Evolutionary conservation across 2,888 invertebrate species (phyloP).

Genomic region (Lucinisca nassula): DNA sequence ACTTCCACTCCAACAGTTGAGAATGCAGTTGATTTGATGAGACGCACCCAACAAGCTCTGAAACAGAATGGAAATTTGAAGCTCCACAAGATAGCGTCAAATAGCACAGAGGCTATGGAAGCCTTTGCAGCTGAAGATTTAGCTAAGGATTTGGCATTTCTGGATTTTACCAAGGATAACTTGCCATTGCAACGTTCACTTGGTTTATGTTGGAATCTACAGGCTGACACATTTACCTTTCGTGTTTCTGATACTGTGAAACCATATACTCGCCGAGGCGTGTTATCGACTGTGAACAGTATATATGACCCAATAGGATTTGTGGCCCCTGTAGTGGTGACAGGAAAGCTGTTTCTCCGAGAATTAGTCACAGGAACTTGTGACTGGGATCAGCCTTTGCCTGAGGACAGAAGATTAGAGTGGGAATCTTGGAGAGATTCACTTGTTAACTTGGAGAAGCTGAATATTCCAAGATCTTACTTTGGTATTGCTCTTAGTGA

Average conservation of each 20-base stretch:
- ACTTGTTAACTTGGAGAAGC: background rate
- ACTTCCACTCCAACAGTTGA: background rate
- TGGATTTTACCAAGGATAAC: conserved; percentile 26
- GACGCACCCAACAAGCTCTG: background rate
- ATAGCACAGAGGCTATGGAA: conserved; percentile 23
- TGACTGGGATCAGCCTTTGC: conserved; percentile 72
- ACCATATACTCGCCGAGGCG: conserved; percentile 58
- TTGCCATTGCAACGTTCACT: conserved; percentile 52
- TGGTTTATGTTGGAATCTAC: conserved; percentile 68
- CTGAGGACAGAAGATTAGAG: conserved; percentile 21
- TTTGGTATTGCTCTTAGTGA: background rate
- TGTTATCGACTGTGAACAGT: conserved; percentile 61
- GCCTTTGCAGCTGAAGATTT: conserved; percentile 53
- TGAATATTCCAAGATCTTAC: conserved; percentile 38
- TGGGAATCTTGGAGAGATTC: conserved; percentile 60
- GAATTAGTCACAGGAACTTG: conserved; percentile 41
- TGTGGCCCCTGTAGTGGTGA: conserved; percentile 29
- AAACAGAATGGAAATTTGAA: conserved; percentile 21
- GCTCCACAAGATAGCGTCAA: conserved; percentile 6
- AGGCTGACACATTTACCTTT: conserved; percentile 59
- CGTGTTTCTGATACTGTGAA: conserved; percentile 12
- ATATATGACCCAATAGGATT: conserved; percentile 44
- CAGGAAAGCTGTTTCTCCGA: conserved; percentile 63
- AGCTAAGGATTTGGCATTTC: conserved; percentile 21
- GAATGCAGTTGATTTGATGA: background rate